Percentiles rank a stretch among this genome's conserved stretches.
Conservation (phyloP, 1,140 invertebrate species). For the Calycopis cecrops region DNA sequence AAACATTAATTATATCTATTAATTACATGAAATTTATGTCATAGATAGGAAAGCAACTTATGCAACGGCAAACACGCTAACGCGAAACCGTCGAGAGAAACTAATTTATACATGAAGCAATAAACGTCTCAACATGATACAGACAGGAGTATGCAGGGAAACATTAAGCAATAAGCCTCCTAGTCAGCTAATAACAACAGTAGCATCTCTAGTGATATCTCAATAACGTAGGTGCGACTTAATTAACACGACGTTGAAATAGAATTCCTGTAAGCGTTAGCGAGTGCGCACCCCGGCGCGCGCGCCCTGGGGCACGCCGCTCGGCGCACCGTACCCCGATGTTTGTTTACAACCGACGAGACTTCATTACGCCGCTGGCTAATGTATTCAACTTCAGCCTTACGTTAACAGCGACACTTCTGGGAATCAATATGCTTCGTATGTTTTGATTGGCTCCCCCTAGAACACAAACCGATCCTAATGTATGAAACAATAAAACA, state of each 20-base stretch:
- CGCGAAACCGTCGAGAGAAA: constrained; percentile 14
- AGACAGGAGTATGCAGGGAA: constrained; percentile 33
- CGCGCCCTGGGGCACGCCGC: constrained; percentile 53
- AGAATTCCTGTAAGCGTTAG: constrained; percentile 66
- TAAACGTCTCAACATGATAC: constrained; percentile 29
- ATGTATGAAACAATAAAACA: constrained; percentile 42
- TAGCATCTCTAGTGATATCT: constrained; percentile 66
- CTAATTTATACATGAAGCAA: constrained; percentile 29
- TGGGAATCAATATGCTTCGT: constrained; percentile 74
- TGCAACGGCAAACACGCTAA: constrained; percentile 2
- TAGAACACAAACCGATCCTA: constrained; percentile 43
- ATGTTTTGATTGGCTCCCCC: constrained; percentile 70
- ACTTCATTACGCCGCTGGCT: constrained; percentile 73
- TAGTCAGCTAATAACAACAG: constrained; percentile 70
- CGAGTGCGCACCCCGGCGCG: constrained; percentile 37
- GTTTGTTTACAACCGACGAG: constrained; percentile 73
- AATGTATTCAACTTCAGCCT: constrained; percentile 75
- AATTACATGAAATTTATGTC: constrained; percentile 8
- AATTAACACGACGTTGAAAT: constrained; percentile 74
- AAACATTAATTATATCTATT: constrained; percentile 12
- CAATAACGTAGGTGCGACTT: constrained; percentile 73
- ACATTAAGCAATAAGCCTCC: constrained; percentile 65
- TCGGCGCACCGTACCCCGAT: constrained; percentile 37
- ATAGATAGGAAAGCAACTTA: neutral
- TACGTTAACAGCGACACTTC: constrained; percentile 74